Evolutionary conservation across 1,140 invertebrate species (phyloP), one percentile per base, ranked within the genome.

Genomic region (Drosophila seguyi): DNA sequence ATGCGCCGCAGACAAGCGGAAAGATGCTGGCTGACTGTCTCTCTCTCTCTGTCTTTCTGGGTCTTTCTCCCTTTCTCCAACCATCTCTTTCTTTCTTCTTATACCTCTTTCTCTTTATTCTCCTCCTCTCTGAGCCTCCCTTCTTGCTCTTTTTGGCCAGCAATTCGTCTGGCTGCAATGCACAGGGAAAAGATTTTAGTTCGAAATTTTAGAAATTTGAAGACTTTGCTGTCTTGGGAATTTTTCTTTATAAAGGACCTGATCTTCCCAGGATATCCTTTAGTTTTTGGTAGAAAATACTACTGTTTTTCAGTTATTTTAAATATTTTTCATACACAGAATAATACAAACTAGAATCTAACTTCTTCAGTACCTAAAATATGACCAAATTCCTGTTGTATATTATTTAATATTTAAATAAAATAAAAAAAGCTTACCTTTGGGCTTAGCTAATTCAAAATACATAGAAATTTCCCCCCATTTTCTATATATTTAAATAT

Each of bases 1-100:
- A 87, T 88, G 84, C 84, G 84, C 72, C 60, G 80, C 84, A 87
- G 79, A 87, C 84, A 88, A 80, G 84, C 84, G 84, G 76, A 87
- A 87, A 87, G 84, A 87, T 87, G 84, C 84, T 88, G 84, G 84
- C 84, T 86, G 83, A 61, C 82, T 81, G 78, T 53, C 75, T 60
- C 59, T 31, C 31, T 58, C 42, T 42, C 45, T 53, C 47, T 29
- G 25, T 20, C 20, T 45, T 14, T 42, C 18, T 76, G 41, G 16
- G 39, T 44, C 42, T n/a, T 47, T 13, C 36, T 31, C 50, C 39
- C 6, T 11, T 6, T 3, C 29, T 27, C 45, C 20, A 10, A 16
- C 65, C 27, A 16, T 11, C 42, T 39, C 59, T 22, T 36, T 53
- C 18, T 8, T 53, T 31, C 31, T 53, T 36, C 53, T 56, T 50